These are phyloP conservation scores for Pycnonotus jocosus DNA, from an alignment of 2,113 vertebrate species.

Conservation along the genomic window DNA sequence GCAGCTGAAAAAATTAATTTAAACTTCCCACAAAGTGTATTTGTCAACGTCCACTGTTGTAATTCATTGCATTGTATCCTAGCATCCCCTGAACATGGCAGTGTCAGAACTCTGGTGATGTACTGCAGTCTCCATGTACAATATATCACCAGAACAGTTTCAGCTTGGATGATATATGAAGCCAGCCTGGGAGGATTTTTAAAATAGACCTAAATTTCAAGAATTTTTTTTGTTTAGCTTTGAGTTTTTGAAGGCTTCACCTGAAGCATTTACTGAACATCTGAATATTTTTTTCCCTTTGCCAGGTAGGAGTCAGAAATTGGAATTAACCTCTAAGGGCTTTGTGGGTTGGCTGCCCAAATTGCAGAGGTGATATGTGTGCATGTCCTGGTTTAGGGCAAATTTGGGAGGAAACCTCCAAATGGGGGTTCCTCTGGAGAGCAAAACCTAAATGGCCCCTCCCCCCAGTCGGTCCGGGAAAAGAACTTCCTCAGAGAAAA, in stretches of 20 bases:
- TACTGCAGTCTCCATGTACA: conserved; percentile 59
- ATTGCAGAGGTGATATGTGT: not conserved
- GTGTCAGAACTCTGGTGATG: conserved; percentile 70
- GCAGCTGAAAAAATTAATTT: conserved; percentile 75
- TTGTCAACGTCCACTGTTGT: conserved; percentile 68
- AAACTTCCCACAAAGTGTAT: conserved; percentile 65
- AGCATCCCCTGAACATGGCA: conserved; percentile 58
- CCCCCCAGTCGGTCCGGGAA: too few species aligned
- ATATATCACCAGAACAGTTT: conserved; percentile 69
- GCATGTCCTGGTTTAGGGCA: too few species aligned
- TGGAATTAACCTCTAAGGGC: not conserved
- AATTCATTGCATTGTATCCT: conserved; percentile 71
- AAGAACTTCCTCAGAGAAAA: too few species aligned
- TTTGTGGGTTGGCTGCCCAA: not conserved
- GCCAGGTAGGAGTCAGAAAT: not conserved
- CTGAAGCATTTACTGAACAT: conserved; percentile 25
- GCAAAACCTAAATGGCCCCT: too few species aligned
- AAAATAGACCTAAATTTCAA: conserved; percentile 66
- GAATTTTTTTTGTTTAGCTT: conserved; percentile 2
- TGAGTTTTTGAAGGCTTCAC: conserved; percentile 50
- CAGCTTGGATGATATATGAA: conserved; percentile 68
- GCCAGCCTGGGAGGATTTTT: conserved; percentile 57
- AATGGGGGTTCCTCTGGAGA: too few species aligned
- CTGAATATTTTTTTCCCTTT: conserved; percentile 27
- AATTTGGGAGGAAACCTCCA: too few species aligned